Evolutionary conservation across 2,888 invertebrate species (phyloP).

Genomic region (Chaetoderma sp.): DNA sequence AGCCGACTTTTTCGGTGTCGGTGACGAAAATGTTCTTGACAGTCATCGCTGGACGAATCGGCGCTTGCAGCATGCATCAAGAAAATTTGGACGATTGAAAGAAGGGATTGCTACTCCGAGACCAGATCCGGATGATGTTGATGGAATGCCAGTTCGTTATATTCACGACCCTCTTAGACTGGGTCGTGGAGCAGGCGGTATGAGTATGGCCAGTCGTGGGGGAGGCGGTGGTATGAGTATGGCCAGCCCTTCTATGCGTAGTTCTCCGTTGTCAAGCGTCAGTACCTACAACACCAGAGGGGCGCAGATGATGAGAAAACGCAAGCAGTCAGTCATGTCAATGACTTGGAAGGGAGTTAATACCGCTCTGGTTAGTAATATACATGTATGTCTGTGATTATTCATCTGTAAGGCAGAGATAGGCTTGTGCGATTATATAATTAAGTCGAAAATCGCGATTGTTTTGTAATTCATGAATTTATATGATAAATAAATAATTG

Average conservation of each 20-base stretch:
- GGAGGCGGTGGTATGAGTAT: no score
- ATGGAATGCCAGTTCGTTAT: slow-evolving; percentile 38
- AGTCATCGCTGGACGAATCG: slow-evolving; percentile 79
- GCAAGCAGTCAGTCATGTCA: slow-evolving; percentile 81
- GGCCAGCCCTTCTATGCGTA: slow-evolving; percentile 40
- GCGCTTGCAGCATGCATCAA: slow-evolving; percentile 68
- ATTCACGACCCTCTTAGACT: slow-evolving; percentile 53
- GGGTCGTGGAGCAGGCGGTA: slow-evolving; percentile 36
- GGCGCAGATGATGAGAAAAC: slow-evolving; percentile 25
- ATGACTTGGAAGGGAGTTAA: slow-evolving; percentile 85
- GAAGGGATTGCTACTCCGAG: slow-evolving; percentile 29
- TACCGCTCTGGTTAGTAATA: slow-evolving; percentile 79
- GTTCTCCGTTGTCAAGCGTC: slow-evolving; percentile 49
- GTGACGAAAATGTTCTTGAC: slow-evolving; percentile 80
- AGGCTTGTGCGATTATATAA: no score
- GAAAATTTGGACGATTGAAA: slow-evolving; percentile 47
- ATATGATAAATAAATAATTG: no score
- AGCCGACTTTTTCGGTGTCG: slow-evolving; percentile 87
- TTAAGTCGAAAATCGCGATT: no score
- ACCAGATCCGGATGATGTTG: slow-evolving; percentile 43
- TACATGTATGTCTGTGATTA: no score
- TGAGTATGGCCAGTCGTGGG: slow-evolving; percentile 16
- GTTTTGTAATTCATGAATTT: no score
- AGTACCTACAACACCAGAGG: slow-evolving; percentile 46
- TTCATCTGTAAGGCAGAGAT: no score